Percentiles rank a stretch among this genome's conserved stretches.
phyloP scores from a whole-genome alignment of 23 tunicate species.

The Diplosoma virens region DNA sequence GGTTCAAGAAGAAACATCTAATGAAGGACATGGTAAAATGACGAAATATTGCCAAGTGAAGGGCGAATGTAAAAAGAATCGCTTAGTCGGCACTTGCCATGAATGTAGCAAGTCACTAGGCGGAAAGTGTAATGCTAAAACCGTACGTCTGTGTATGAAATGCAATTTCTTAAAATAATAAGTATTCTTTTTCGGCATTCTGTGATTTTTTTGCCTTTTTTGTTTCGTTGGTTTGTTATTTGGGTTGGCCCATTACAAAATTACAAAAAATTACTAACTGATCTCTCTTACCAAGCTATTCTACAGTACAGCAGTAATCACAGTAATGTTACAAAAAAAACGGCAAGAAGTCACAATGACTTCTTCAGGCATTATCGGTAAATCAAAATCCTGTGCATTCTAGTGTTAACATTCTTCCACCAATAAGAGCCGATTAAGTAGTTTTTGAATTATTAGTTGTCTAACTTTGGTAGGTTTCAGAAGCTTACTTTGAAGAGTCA shows the following conservation, averaged over 20 bases:
- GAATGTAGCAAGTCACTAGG: constrained; percentile 15
- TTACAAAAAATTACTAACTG: neutral
- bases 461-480: no score
- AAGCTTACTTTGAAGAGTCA: no score
- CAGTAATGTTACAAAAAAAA: constrained; percentile 3
- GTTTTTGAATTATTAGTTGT: no score
- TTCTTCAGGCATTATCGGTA: constrained; percentile 16
- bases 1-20: neutral
- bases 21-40: constrained; percentile 3
- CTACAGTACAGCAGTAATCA: constrained; percentile 4
- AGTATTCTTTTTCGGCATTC: neutral
- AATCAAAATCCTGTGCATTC: constrained; percentile 14
- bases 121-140: constrained; percentile 24
- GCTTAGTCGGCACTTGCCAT: constrained; percentile 3
- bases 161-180: neutral
- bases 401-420: no score
- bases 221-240: constrained; percentile 1
- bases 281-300: neutral
- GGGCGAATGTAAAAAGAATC: neutral
- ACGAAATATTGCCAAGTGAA: constrained; percentile 27
- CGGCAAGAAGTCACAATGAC: constrained; percentile 10
- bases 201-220: constrained; percentile 10
- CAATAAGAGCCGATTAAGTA: no score
- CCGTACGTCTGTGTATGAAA: neutral
- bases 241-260: neutral